Conservation (phyloP, 2,888 invertebrate species). For the Quadroppia sp. region DNA sequence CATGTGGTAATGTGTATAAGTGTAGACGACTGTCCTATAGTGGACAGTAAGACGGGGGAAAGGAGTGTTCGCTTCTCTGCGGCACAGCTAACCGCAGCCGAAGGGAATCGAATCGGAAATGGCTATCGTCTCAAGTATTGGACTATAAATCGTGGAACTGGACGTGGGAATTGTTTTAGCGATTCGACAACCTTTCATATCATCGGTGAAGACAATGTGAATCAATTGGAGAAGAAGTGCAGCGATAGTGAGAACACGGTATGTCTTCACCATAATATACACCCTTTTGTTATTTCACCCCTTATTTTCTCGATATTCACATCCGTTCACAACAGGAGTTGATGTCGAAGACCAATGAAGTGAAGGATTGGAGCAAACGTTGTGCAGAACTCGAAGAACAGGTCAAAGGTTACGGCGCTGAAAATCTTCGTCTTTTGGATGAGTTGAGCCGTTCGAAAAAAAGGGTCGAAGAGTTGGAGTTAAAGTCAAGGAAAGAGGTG, state of each 20-base stretch:
- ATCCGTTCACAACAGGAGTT: conserved; percentile 41
- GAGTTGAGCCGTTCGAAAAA: neutral
- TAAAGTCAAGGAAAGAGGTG: too few species aligned
- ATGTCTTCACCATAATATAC: too few species aligned
- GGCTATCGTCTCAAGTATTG: conserved; percentile 39
- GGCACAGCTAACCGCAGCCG: neutral
- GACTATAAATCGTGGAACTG: neutral
- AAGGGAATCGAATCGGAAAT: too few species aligned
- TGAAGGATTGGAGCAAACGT: conserved; percentile 40
- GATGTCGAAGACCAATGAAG: too few species aligned
- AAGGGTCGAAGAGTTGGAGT: neutral
- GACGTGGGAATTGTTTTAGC: too few species aligned
- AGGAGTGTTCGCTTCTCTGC: neutral
- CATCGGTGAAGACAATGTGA: conserved; percentile 10
- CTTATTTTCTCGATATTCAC: neutral
- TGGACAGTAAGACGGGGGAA: neutral
- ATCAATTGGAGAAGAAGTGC: conserved; percentile 20
- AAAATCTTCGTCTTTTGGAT: too few species aligned
- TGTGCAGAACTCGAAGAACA: conserved; percentile 31
- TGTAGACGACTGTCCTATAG: neutral
- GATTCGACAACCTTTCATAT: conserved; percentile 36
- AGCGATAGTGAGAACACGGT: conserved; percentile 36
- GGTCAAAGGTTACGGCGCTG: too few species aligned
- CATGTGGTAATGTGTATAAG: neutral
- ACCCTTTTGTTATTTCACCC: too few species aligned